phyloP scores from a whole-genome alignment of 2,113 vertebrate species.

The Axis porcinus region DNA sequence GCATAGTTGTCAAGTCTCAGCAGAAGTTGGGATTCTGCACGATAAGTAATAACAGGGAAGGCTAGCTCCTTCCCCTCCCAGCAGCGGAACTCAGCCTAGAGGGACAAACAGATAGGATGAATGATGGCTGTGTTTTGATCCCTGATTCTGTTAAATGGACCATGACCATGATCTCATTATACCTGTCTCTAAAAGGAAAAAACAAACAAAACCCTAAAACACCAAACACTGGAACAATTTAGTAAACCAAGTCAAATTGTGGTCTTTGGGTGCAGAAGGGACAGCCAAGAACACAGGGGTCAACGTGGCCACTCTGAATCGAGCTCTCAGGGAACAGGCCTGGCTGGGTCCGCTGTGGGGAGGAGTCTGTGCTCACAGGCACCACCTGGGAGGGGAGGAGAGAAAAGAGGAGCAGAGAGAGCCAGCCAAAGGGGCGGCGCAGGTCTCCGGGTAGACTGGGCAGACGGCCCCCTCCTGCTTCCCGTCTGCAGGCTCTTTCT shows the following conservation, averaged over 20 bases:
- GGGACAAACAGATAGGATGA: neutral
- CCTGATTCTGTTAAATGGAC: neutral
- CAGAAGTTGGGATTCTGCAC: neutral
- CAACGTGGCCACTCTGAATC: neutral
- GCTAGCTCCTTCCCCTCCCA: neutral
- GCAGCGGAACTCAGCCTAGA: too few relatives aligned
- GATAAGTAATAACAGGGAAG: neutral
- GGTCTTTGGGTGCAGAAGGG: neutral
- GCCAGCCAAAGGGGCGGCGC: rapidly evolving
- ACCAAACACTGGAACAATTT: neutral
- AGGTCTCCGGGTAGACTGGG: neutral
- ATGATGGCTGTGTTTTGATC: neutral
- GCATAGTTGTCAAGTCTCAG: neutral
- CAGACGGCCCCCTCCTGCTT: rapidly evolving
- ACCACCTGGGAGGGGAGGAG: neutral
- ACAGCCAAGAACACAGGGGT: neutral
- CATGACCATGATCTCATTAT: neutral
- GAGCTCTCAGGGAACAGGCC: neutral
- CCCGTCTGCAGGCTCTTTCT: too few relatives aligned
- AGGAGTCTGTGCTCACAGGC: neutral
- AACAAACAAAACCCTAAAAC: neutral
- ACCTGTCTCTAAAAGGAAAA: neutral
- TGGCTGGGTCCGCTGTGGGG: neutral
- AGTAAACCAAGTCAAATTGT: neutral
- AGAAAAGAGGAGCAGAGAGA: neutral